Base-by-base conservation (phyloP, 2,113 vertebrate genomes). In the Argyrosomus japonicus region DNA sequence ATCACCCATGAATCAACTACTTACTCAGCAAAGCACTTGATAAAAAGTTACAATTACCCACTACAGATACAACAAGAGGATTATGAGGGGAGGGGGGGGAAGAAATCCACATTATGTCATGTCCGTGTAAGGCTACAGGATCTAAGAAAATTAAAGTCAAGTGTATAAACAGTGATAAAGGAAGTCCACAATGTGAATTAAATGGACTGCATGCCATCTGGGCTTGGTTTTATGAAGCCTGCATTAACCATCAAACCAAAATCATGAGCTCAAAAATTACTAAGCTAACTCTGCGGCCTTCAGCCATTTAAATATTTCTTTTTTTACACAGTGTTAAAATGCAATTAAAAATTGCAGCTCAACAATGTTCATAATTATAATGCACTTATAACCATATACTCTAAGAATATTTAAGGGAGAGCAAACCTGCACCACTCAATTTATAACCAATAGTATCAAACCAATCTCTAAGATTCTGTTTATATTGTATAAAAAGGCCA, bases 401-500 rank as follows among this genome's bases (percentile, higher is more conserved):
- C 60, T 63, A 36, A 81, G 61, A 73, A 68, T 77, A 87, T 15
- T 78, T 13, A 80, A 47, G 45, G 45, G 54, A 75, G 77, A 57
- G n/a, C 79, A 90, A 81, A 81, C 70, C 61, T 70, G 82, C 43
- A 84, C 79, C 87, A 85, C 81, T 77, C 84, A 85, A 85, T 36
- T 83, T 83, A 84, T 74, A 91, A 82, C 77, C 83, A 89, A 86
- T 65, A 87, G 25, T 87, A 92, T 68, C 73, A 93, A 86, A 92
- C 73, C 82, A 72, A 75, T 83, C 68, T 75, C 81, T 87, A 91
- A 75, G 57, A 87, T 87, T 87, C 83, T 87, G 85, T 73, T 75
- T 78, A 75, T 70, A 68, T 68, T 77, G 67, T 76, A 86, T 76
- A 78, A 88, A 89, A 93, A 88, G 75, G 82, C 84, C 71, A 83